Conservation (phyloP, 2,888 invertebrate genomes). For the Apamea monoglypha region DNA sequence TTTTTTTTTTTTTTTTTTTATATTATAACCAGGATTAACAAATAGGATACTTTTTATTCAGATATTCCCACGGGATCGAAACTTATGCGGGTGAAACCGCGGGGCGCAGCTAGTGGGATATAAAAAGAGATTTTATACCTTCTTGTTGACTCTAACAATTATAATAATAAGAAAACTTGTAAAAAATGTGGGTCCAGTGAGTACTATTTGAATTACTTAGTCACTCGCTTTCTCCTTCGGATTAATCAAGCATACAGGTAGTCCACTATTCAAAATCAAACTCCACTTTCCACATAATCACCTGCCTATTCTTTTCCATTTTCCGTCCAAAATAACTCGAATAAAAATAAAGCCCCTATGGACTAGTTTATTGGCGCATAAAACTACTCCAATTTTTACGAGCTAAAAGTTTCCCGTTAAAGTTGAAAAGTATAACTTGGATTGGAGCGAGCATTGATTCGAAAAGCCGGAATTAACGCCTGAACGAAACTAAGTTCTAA, state of each 20-base stretch:
- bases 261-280: conserved; percentile 3
- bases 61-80: too few relatives aligned
- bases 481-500: conserved; percentile 46
- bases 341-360: conserved; percentile 46
- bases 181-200: too few relatives aligned
- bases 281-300: conserved; percentile 37
- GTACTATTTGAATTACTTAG: not conserved
- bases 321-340: conserved; percentile 35
- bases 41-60: too few relatives aligned
- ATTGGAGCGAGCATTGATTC: conserved; percentile 55
- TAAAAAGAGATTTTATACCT: too few relatives aligned
- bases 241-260: not conserved
- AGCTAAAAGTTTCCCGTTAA: conserved; percentile 44
- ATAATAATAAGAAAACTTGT: not conserved
- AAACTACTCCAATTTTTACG: conserved; percentile 62
- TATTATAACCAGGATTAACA: too few relatives aligned
- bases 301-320: conserved; percentile 32
- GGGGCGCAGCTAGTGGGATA: too few relatives aligned
- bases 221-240: not conserved
- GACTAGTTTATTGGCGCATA: conserved; percentile 51
- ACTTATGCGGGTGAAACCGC: too few relatives aligned
- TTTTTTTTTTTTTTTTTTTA: too few relatives aligned
- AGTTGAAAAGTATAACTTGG: conserved; percentile 55
- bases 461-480: conserved; percentile 53
- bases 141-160: too few relatives aligned